These are phyloP conservation scores for Alcis repandata DNA, from an alignment of 2,888 invertebrate species.

Conservation along the genomic window DNA sequence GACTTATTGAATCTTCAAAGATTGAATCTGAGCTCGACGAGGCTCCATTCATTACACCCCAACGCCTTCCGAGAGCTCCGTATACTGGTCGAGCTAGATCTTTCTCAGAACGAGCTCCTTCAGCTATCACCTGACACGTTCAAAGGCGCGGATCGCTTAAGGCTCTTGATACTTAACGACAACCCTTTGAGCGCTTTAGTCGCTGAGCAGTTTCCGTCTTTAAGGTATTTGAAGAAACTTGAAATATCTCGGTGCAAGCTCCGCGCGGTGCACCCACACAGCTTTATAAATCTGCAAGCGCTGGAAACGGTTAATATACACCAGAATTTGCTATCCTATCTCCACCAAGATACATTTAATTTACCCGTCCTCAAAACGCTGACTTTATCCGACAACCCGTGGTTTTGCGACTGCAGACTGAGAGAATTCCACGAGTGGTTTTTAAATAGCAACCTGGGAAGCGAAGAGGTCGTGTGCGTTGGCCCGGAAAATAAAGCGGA, in stretches of 20 bases:
- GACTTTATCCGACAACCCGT: conserved; percentile 93
- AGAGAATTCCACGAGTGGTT: conserved; percentile 94
- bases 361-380: conserved; percentile 90
- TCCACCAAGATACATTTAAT: conserved; percentile 84
- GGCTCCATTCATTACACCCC: conserved; percentile 90
- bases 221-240: conserved; percentile 92
- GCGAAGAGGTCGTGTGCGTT: conserved; percentile 90
- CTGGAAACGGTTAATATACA: conserved; percentile 94
- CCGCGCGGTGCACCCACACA: conserved; percentile 90
- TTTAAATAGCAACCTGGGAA: conserved; percentile 91
- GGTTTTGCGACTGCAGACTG: conserved; percentile 95
- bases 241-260: conserved; percentile 93
- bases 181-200: conserved; percentile 92
- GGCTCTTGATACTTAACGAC: conserved; percentile 92
- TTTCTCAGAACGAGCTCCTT: conserved; percentile 92
- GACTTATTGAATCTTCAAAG: conserved; percentile 94
- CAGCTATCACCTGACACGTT: conserved; percentile 93
- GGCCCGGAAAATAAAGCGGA: conserved; percentile 89
- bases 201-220: conserved; percentile 92
- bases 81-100: conserved; percentile 94
- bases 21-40: conserved; percentile 91
- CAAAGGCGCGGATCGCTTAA: conserved; percentile 92
- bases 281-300: conserved; percentile 90
- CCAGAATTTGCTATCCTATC: conserved; percentile 91
- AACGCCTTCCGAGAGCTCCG: conserved; percentile 94